phyloP scores from a whole-genome alignment of 2,797 vertebrate genomes.

The Astyanax mexicanus region DNA sequence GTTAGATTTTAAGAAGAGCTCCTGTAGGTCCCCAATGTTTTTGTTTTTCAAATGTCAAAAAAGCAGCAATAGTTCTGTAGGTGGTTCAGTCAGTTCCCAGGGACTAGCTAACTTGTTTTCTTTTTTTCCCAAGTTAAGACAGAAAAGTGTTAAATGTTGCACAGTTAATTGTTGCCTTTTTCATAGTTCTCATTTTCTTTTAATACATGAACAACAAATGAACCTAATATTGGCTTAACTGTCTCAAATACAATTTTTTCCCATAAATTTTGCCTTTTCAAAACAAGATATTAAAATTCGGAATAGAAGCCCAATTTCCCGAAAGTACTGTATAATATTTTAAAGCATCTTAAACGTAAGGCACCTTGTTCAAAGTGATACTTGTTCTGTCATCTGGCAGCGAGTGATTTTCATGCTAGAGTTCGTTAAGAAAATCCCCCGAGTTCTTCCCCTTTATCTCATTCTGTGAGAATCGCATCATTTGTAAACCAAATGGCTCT shows the following conservation, averaged over 20 bases:
- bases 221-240: no score
- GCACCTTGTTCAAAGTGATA: constrained; percentile 1
- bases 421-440: not conserved
- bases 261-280: not conserved
- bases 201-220: not conserved
- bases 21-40: not conserved
- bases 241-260: not conserved
- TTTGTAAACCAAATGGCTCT: not conserved
- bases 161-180: constrained; percentile 2
- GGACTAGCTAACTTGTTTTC: not conserved
- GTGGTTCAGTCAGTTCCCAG: not conserved
- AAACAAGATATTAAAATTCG: not conserved
- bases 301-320: not conserved
- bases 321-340: not conserved
- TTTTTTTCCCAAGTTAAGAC: not conserved
- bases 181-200: not conserved
- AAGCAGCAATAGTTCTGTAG: not conserved
- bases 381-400: not conserved
- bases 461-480: not conserved
- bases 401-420: not conserved
- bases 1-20: constrained; percentile 1
- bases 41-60: no score
- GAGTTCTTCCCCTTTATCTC: not conserved
- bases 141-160: not conserved
- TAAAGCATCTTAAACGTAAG: not conserved